Base-by-base conservation (phyloP, 2,797 vertebrate genomes). In the Pseudochaenichthys georgianus region DNA sequence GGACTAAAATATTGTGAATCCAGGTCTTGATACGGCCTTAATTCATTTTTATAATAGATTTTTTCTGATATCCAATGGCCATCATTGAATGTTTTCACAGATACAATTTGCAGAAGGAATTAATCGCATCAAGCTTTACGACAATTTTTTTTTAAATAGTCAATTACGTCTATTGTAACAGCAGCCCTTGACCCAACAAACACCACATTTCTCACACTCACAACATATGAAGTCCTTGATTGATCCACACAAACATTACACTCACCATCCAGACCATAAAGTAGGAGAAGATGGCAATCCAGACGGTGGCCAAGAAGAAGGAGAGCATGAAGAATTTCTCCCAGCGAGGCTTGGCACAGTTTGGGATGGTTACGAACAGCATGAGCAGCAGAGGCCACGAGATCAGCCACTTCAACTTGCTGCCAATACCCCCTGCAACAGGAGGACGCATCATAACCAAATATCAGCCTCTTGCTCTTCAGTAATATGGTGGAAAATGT, bases 181-280 rank as follows among this genome's bases (percentile, higher is more conserved):
- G 17, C 60, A 61, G 23, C 23, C 8, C 47, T 64, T 42, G 5
- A 52, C 21, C 12, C n/a, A 41, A 21, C 34, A 31, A 52, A 16
- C 19, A 47, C 15, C 3, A 15, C 15, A 65, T 34, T 12, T 23
- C 50, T 42, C 19, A 31, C 13, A 19, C 58, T 47, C 46, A 43
- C 41, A 41, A 50, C 28, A 28, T 21, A 12, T 31, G 1, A 45
- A 61, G 11, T 17, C 23, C 12, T 51, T 57, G 42, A 16, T 13
- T 43, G 28, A 28, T 55, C 38, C 13, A 42, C 52, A 52, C 34
- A 38, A 31, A 55, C 3, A 31, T 34, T 4, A n/a, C 9, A 94
- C 97, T 92, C 92, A 99, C 98, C 98, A 99, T 97, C 98, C 98
- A 99, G 90, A 99, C 98, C 98, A 99, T 99, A 13, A 99, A 76